phyloP scores from a whole-genome alignment of 2,797 vertebrate genomes.

The Hyperoplus lanceolatus region DNA sequence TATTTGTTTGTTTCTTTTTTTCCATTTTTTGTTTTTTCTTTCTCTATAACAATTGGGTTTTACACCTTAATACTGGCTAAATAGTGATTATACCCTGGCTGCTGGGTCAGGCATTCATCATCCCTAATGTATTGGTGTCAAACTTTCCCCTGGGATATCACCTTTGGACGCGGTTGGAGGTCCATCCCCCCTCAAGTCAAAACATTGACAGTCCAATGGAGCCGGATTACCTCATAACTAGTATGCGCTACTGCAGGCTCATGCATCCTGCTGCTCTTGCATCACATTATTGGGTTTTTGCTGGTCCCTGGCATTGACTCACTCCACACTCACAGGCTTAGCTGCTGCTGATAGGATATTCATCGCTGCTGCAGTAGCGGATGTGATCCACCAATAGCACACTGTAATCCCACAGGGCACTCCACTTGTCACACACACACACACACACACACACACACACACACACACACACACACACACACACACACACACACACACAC shows the following conservation, averaged over 20 bases:
- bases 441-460: neutral
- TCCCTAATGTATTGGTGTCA: too few species aligned
- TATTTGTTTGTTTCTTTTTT: neutral
- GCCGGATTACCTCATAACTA: constrained; percentile 21
- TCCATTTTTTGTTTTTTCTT: neutral
- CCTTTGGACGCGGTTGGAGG: neutral
- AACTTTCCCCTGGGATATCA: neutral
- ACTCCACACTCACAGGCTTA: constrained; percentile 52
- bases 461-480: constrained; percentile 9
- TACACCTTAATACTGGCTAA: neutral
- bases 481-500: too few species aligned
- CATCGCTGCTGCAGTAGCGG: constrained; percentile 57
- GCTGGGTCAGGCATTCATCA: neutral
- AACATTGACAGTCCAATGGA: constrained; percentile 43
- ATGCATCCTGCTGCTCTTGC: constrained; percentile 8
- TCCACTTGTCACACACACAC: constrained; percentile 51
- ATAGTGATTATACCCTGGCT: neutral
- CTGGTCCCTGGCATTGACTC: constrained; percentile 54
- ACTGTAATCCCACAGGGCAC: constrained; percentile 68
- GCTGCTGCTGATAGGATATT: constrained; percentile 62
- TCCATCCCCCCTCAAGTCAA: neutral
- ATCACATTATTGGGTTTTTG: constrained; percentile 49
- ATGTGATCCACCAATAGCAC: constrained; percentile 64
- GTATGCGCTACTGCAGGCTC: constrained; percentile 38
- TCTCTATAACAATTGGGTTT: neutral